These are phyloP conservation scores for Cyprinodon diabolis DNA, from an alignment of 2,797 vertebrate genomes.

Conservation along the genomic window DNA sequence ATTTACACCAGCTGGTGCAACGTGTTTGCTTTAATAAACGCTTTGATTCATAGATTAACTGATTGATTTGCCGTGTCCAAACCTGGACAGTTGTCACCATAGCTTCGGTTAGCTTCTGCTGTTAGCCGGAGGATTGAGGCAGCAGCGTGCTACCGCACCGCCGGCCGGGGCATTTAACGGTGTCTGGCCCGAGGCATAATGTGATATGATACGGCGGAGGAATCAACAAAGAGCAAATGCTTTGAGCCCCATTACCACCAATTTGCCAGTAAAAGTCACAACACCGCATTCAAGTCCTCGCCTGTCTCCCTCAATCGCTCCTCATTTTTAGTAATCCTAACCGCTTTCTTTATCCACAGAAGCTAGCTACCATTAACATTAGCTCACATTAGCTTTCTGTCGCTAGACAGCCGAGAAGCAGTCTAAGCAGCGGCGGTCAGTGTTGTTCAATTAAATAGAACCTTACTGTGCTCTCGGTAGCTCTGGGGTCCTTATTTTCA, in stretches of 20 bases:
- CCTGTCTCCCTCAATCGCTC: conserved; percentile 22
- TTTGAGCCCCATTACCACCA: conserved; percentile 3
- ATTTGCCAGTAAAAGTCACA: conserved; percentile 11
- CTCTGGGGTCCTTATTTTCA: conserved; percentile 53
- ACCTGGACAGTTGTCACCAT: conserved; percentile 32
- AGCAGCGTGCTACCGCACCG: conserved; percentile 29
- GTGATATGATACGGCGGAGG: not conserved
- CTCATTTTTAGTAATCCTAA: conserved; percentile 19
- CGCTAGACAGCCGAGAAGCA: conserved; percentile 27
- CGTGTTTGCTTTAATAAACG: not conserved
- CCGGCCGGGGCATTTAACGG: conserved; percentile 40
- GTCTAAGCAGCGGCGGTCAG: not conserved
- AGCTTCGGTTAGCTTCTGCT: conserved; percentile 57
- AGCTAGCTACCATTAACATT: conserved; percentile 63
- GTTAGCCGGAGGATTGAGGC: conserved; percentile 22
- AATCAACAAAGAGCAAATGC: conserved; percentile 24
- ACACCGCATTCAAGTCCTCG: conserved; percentile 12
- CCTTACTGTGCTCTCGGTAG: conserved; percentile 61
- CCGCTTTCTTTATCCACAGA: conserved; percentile 68
- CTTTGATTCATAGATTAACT: conserved; percentile 9
- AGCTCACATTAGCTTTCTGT: conserved; percentile 43
- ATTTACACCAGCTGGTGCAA: too few species aligned
- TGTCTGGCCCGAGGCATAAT: conserved; percentile 28
- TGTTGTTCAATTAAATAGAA: not conserved
- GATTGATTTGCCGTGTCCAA: conserved; percentile 11